phyloP scores from a whole-genome alignment of 2,113 vertebrate species.

The Serinus canaria region DNA sequence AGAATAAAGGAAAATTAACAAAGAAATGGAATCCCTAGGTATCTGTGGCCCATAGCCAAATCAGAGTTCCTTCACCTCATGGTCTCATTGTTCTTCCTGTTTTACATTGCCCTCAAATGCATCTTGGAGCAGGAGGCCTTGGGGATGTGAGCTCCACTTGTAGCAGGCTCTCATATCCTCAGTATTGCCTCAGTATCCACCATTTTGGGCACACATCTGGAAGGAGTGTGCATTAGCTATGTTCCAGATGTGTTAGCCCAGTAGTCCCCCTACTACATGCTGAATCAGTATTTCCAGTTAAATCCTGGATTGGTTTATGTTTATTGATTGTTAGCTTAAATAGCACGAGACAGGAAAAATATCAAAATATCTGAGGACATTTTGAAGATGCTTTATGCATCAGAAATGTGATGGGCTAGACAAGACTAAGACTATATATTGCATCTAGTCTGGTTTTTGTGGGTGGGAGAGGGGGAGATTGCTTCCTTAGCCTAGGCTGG shows the following conservation, averaged over 20 bases:
- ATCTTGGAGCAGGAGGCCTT: background rate
- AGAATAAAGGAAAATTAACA: background rate
- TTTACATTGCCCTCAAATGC: background rate
- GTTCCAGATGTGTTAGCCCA: background rate
- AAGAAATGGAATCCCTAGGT: background rate
- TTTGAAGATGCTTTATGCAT: conserved; percentile 19
- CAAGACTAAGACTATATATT: background rate
- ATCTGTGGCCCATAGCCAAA: background rate
- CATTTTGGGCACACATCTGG: rapidly evolving
- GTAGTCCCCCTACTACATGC: background rate
- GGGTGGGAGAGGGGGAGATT: background rate
- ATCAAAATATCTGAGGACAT: background rate
- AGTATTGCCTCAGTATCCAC: rapidly evolving
- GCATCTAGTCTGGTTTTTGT: background rate
- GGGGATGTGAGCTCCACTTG: background rate
- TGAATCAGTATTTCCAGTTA: background rate
- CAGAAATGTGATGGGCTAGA: background rate
- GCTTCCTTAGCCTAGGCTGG: background rate
- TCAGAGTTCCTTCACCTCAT: background rate
- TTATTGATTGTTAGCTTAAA: background rate
- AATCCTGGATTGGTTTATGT: background rate
- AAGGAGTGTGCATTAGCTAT: background rate
- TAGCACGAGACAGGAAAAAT: background rate
- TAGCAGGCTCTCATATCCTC: background rate
- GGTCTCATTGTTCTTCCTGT: rapidly evolving